These are phyloP conservation scores for Natrix natrix DNA, from an alignment of 2,797 vertebrate genomes.

Conservation along the genomic window DNA sequence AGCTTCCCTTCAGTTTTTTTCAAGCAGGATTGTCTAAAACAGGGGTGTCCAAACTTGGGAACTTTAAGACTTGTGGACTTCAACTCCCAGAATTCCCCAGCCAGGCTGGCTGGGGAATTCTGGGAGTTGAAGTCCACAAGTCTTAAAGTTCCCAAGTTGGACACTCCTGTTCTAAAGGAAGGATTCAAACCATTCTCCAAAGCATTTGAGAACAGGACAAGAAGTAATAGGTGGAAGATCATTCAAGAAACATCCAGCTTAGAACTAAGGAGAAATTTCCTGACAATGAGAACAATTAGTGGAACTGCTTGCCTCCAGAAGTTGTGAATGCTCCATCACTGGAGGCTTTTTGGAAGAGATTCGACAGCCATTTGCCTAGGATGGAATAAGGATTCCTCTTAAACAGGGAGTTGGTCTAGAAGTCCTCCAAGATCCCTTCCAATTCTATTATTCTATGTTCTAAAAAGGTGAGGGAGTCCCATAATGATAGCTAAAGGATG, in stretches of 20 bases:
- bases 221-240: background rate
- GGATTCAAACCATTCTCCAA: background rate
- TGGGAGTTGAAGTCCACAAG: no score
- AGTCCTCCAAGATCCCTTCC: background rate
- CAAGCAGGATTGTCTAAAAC: background rate
- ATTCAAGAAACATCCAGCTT: background rate
- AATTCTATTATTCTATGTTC: background rate
- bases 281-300: background rate
- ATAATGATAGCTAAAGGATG: background rate
- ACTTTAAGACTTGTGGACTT: no score
- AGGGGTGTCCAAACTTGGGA: no score
- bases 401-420: background rate
- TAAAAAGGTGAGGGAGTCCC: background rate
- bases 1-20: background rate
- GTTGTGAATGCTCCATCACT: background rate
- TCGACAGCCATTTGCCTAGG: background rate
- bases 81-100: no score
- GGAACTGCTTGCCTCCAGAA: background rate
- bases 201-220: background rate
- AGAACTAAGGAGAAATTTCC: background rate
- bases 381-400: background rate
- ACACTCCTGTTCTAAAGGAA: background rate
- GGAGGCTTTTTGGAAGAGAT: background rate
- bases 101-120: no score
- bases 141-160: no score